phyloP scores from a whole-genome alignment of 2,113 vertebrate genomes.

The cattle (Bos taurus) region DNA sequence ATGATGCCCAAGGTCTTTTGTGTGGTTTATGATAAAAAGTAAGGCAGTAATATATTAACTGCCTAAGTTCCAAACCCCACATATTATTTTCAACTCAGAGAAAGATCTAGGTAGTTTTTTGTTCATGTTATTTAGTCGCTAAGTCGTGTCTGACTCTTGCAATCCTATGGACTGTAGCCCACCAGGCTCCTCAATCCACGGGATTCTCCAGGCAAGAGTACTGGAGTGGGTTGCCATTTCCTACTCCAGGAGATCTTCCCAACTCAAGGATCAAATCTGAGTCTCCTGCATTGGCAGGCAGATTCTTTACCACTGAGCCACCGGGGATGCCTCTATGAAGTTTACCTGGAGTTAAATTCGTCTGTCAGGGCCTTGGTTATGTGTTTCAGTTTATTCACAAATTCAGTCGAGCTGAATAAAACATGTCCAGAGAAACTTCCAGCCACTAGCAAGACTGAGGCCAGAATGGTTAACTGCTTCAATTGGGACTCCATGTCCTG shows the following conservation, averaged over 20 bases:
- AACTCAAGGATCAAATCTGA: no score
- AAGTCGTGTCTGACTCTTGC: no score
- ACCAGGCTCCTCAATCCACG: no score
- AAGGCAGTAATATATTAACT: background rate
- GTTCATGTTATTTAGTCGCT: no score
- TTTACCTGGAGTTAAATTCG: conserved; percentile 81
- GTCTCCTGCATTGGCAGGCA: no score
- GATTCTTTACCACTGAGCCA: no score
- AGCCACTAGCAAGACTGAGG: conserved; percentile 80
- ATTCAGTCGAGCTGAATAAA: conserved; percentile 73
- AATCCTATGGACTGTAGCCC: no score
- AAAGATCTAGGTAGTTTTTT: background rate
- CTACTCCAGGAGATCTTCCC: no score
- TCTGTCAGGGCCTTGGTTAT: conserved; percentile 76
- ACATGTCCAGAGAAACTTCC: conserved; percentile 66
- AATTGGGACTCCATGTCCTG: conserved; percentile 69
- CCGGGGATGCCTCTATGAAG: background rate
- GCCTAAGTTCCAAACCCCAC: background rate
- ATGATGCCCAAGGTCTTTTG: background rate
- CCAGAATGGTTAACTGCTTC: conserved; percentile 72
- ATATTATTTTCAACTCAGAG: background rate
- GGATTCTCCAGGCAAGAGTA: no score
- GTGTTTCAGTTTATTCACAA: conserved; percentile 82
- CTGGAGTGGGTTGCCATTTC: no score
- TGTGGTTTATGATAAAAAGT: background rate